phyloP scores from a whole-genome alignment of 2,888 invertebrate species.

The Loripinus fragilis region DNA sequence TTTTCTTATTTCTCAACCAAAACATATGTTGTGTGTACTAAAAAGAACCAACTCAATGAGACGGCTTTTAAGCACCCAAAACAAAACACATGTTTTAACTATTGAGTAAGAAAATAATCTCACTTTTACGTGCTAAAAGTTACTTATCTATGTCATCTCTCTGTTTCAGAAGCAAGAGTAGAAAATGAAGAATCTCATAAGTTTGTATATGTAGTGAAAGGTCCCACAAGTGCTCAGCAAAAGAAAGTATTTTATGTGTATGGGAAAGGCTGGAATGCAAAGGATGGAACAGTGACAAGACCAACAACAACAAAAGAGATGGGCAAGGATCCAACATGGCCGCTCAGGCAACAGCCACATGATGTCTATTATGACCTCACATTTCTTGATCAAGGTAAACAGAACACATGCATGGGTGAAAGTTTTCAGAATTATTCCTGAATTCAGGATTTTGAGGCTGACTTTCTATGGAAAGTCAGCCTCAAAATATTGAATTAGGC shows the following conservation, averaged over 20 bases:
- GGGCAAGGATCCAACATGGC: slow-evolving; percentile 73
- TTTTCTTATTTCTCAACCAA: background rate
- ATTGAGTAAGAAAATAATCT: too few species aligned
- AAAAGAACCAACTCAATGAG: too few species aligned
- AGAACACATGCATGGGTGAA: too few species aligned
- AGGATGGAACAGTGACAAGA: slow-evolving; percentile 63
- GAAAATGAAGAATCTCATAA: slow-evolving; percentile 73
- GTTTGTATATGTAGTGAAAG: slow-evolving; percentile 75
- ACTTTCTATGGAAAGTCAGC: too few species aligned
- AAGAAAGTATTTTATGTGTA: slow-evolving; percentile 80
- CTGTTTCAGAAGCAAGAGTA: slow-evolving; percentile 65
- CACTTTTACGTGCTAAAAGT: too few species aligned
- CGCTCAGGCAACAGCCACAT: slow-evolving; percentile 66
- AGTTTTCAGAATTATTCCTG: too few species aligned
- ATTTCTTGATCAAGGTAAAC: slow-evolving; percentile 64
- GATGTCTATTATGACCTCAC: slow-evolving; percentile 73
- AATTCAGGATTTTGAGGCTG: too few species aligned
- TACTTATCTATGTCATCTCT: too few species aligned
- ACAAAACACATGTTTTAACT: too few species aligned
- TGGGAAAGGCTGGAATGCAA: slow-evolving; percentile 74
- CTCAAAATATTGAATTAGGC: too few species aligned
- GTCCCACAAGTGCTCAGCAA: slow-evolving; percentile 72
- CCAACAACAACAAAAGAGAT: slow-evolving; percentile 65
- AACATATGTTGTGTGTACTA: too few species aligned
- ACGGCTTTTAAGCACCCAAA: too few species aligned